Conservation (phyloP, 2,888 invertebrate genomes). For the Coenonympha arcania region DNA sequence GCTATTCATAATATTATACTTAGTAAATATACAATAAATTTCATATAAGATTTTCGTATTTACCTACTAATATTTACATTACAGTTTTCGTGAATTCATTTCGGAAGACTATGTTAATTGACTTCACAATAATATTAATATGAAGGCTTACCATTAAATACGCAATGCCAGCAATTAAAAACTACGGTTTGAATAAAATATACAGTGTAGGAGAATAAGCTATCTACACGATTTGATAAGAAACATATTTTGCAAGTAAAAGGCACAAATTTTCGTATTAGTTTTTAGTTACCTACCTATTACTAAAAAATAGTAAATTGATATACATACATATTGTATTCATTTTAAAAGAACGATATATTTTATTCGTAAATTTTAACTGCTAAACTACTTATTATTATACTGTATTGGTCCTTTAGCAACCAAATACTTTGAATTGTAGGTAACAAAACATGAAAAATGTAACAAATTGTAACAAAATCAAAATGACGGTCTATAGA, state of each 20-base stretch:
- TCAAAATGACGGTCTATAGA: too few relatives aligned
- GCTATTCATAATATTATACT: slow-evolving; percentile 7
- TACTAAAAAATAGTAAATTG: background rate
- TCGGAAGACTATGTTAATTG: slow-evolving; percentile 54
- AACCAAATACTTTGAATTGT: too few relatives aligned
- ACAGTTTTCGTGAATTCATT: slow-evolving; percentile 29
- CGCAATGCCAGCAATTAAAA: slow-evolving; percentile 12
- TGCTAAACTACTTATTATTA: too few relatives aligned
- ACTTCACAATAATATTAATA: slow-evolving; percentile 33
- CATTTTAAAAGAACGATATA: background rate
- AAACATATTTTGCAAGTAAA: background rate
- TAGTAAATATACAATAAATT: slow-evolving; percentile 15
- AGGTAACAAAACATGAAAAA: too few relatives aligned
- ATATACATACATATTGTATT: background rate
- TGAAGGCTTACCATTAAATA: slow-evolving; percentile 4
- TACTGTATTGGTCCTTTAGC: too few relatives aligned
- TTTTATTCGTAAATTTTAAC: too few relatives aligned
- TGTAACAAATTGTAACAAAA: too few relatives aligned
- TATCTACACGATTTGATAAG: too few relatives aligned
- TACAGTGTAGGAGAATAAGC: too few relatives aligned
- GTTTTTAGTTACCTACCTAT: background rate
- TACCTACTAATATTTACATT: slow-evolving; percentile 49
- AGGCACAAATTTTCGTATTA: background rate
- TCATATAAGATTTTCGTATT: background rate
- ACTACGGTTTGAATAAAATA: background rate